Percentiles rank a stretch among this genome's conserved stretches.
phyloP scores from a whole-genome alignment of 2,888 invertebrate genomes.

The Cephonodes hylas region DNA sequence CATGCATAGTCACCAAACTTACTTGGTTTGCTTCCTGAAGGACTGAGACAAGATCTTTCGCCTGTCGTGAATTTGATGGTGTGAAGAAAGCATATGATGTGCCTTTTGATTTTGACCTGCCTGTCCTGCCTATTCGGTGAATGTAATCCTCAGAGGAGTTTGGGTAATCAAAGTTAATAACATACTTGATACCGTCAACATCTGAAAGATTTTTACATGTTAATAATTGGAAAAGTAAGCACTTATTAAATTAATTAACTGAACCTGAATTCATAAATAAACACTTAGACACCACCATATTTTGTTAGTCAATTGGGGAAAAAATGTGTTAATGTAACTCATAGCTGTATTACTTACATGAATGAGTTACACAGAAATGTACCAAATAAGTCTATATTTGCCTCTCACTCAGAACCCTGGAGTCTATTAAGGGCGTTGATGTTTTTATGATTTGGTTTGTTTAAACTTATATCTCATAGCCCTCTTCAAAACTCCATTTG shows the following conservation, averaged over 20 bases:
- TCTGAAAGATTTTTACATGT: conserved; percentile 81
- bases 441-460: conserved; percentile 38
- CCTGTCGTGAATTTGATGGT: conserved; percentile 92
- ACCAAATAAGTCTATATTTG: conserved; percentile 65
- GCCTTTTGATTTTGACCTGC: conserved; percentile 91
- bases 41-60: conserved; percentile 93
- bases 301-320: conserved; percentile 18
- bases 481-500: conserved; percentile 76
- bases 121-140: conserved; percentile 96
- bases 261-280: neutral
- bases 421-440: conserved; percentile 69
- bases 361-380: conserved; percentile 72
- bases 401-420: conserved; percentile 81
- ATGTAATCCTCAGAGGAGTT: conserved; percentile 97
- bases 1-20: too few relatives aligned
- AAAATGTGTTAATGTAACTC: conserved; percentile 63
- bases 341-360: conserved; percentile 75
- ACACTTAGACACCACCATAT: neutral
- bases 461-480: conserved; percentile 48
- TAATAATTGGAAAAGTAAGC: too few relatives aligned
- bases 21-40: conserved; percentile 95
- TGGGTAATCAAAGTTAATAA: conserved; percentile 98
- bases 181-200: conserved; percentile 97
- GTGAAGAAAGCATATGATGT: conserved; percentile 98
- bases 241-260: neutral